Evolutionary conservation across 2,888 invertebrate genomes (phyloP).

Genomic region (Mythimna impura): DNA sequence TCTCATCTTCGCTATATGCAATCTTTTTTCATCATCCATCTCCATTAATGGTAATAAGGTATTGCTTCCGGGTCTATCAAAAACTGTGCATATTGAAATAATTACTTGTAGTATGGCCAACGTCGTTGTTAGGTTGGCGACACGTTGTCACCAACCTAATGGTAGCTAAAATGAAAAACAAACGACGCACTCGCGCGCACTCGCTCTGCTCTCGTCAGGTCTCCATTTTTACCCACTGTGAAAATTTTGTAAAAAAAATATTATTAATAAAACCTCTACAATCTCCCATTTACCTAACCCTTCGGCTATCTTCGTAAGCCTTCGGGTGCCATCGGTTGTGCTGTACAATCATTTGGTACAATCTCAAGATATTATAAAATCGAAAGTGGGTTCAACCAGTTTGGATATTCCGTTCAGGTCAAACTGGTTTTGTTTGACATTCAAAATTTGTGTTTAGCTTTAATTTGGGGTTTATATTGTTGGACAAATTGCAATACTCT

Average conservation of each 20-base stretch:
- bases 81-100: not conserved
- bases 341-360: constrained; percentile 12
- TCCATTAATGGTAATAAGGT: not conserved
- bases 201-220: too few relatives aligned
- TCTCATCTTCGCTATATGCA: too few relatives aligned
- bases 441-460: not conserved
- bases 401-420: constrained; percentile 17
- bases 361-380: constrained; percentile 24
- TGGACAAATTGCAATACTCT: not conserved
- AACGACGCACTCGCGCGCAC: too few relatives aligned
- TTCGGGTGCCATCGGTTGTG: not conserved
- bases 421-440: constrained; percentile 31
- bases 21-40: too few relatives aligned
- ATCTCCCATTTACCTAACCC: not conserved
- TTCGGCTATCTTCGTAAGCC: not conserved
- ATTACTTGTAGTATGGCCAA: not conserved
- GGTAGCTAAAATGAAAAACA: too few relatives aligned
- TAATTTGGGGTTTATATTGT: constrained; percentile 4
- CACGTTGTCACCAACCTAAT: too few relatives aligned
- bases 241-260: too few relatives aligned
- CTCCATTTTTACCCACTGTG: too few relatives aligned
- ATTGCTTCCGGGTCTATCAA: not conserved
- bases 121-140: too few relatives aligned
- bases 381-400: constrained; percentile 46
- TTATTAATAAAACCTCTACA: too few relatives aligned